Evolutionary conservation across 1,140 invertebrate species (phyloP).

Genomic region (Ladona fulva): DNA sequence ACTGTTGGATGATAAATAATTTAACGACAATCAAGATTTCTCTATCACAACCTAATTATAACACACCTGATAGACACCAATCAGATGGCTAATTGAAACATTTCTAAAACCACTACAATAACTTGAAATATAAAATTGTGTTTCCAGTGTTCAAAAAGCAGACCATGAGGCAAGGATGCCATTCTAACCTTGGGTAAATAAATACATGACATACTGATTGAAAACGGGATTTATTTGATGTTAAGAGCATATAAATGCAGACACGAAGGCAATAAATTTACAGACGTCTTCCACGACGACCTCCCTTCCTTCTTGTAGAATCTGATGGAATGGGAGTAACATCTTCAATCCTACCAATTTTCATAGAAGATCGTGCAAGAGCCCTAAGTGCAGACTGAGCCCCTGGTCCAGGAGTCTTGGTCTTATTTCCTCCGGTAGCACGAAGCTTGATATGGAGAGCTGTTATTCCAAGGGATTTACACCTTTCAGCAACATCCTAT

Average conservation of each 20-base stretch:
- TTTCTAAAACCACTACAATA: too few species aligned
- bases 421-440: conserved; percentile 97
- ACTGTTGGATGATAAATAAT: too few species aligned
- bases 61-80: too few species aligned
- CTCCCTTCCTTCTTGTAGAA: conserved; percentile 97
- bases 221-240: not conserved
- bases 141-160: too few species aligned
- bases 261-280: conserved; percentile 46
- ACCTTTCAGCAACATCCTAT: conserved; percentile 97
- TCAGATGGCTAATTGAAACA: too few species aligned
- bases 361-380: conserved; percentile 96
- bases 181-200: too few species aligned
- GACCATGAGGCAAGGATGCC: too few species aligned
- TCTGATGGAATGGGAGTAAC: conserved; percentile 99
- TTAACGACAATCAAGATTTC: too few species aligned
- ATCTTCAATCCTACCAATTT: conserved; percentile 98
- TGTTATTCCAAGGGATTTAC: conserved; percentile 92
- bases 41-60: too few species aligned
- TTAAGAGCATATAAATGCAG: not conserved
- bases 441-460: conserved; percentile 97
- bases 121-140: too few species aligned
- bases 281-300: conserved; percentile 95
- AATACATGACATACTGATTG: not conserved
- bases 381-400: conserved; percentile 96
- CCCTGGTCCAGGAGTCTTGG: conserved; percentile 95